Evolutionary conservation across 2,113 vertebrate species (phyloP), one percentile per base, ranked within the genome.

Genomic region (Phylloscopus trochilus): DNA sequence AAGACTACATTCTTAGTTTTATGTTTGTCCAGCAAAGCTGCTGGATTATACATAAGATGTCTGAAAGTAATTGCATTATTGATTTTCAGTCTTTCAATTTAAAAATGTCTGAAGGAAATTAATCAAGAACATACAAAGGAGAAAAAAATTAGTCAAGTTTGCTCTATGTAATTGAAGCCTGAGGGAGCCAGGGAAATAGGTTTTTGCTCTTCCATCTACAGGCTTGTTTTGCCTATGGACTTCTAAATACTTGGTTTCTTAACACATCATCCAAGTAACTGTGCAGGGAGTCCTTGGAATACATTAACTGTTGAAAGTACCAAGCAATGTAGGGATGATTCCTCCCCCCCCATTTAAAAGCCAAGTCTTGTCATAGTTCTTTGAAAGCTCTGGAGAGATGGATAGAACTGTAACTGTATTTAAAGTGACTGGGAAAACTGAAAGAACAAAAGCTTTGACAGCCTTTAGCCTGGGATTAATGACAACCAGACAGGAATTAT

Each of bases 31-130:
- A 68, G 92, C 63, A 62, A 44, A 53, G 46, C 85, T 95, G 46
- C 92, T 89, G 87, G 88, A 47, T 94, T 91, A 82, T 78, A 90
- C 39, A 15, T 78, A 89, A 93, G 69, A 78, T 93, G 66, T 51
- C 83, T 87, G 60, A 78, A 90, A 95, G 89, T 92, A 94, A 95
- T 93, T 93, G 87, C 62, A 20, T 87, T 95, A 89, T 95, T 96
- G 96, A 96, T 96, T 90, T 93, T 89, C 81, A 69, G 79, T 87
- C 90, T 95, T 95, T 85, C 82, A 11, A 67, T 87, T 96, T 70
- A 49, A 88, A 93, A 93, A 76, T 77, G 69, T 94, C 91, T 88
- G 59, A 92, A 80, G 81, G 87, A 95, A 91, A 83, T 94, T 69
- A 89, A 90, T 95, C 74, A 81, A 87, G 95, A 91, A 69, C 23